These are phyloP conservation scores for Caranx melampygus DNA, from an alignment of 2,113 vertebrate genomes.

Conservation along the genomic window DNA sequence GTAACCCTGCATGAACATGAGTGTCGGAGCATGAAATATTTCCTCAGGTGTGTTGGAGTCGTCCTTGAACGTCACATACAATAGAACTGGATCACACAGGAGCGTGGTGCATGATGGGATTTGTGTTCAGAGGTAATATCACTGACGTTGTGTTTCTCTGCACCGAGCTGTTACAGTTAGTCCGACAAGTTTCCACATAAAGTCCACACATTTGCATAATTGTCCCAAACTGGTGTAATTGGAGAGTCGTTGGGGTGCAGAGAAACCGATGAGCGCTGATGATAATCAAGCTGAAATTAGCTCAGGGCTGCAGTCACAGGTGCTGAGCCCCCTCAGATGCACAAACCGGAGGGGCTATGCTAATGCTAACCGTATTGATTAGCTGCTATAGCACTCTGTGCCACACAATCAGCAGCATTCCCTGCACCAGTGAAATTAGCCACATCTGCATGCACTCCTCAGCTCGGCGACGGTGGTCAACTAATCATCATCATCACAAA, in stretches of 20 bases:
- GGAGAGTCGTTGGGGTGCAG: constrained; percentile 31
- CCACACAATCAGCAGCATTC: constrained; percentile 74
- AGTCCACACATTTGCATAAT: constrained; percentile 28
- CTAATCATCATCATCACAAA: constrained; percentile 74
- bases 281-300: constrained; percentile 75
- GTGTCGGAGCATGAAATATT: constrained; percentile 19
- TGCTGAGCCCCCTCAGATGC: constrained; percentile 52
- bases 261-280: constrained; percentile 70
- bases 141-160: background rate
- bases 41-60: background rate
- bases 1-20: background rate
- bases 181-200: background rate
- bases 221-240: constrained; percentile 65
- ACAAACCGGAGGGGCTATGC: constrained; percentile 37
- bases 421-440: constrained; percentile 50
- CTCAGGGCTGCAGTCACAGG: constrained; percentile 62
- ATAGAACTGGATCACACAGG: background rate
- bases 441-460: constrained; percentile 73
- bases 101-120: background rate
- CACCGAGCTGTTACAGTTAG: background rate
- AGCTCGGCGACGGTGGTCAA: constrained; percentile 53
- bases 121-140: background rate
- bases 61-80: background rate
- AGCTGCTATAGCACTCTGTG: constrained; percentile 58
- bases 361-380: constrained; percentile 69